These are phyloP conservation scores for Hypolimnas misippus DNA, from an alignment of 2,888 invertebrate genomes.

Conservation along the genomic window DNA sequence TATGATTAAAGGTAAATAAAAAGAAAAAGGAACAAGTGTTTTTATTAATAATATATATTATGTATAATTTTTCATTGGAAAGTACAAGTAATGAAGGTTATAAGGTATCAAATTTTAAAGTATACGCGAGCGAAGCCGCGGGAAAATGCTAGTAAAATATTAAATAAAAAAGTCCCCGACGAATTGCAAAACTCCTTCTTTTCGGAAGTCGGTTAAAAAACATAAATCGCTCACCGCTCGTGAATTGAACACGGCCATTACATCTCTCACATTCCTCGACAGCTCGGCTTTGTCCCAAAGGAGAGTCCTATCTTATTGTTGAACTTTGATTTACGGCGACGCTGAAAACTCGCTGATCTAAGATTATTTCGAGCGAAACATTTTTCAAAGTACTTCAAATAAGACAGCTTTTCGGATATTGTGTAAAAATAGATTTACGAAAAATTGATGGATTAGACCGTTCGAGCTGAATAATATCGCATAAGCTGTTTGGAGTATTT, in stretches of 20 bases:
- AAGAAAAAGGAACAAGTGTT: too few relatives aligned
- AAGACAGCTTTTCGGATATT: constrained; percentile 25
- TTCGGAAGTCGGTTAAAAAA: too few relatives aligned
- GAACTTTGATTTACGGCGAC: constrained; percentile 54
- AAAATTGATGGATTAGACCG: constrained; percentile 27
- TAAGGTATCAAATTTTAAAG: too few relatives aligned
- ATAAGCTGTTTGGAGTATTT: neutral
- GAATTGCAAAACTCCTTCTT: too few relatives aligned
- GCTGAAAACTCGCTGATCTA: constrained; percentile 42
- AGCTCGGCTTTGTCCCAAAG: constrained; percentile 57
- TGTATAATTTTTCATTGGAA: too few relatives aligned
- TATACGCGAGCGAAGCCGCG: too few relatives aligned
- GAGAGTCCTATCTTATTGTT: constrained; percentile 65
- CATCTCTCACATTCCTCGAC: constrained; percentile 46
- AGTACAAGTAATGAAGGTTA: too few relatives aligned
- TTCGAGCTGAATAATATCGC: neutral
- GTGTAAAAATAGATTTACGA: constrained; percentile 27
- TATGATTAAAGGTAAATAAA: too few relatives aligned
- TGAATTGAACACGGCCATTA: constrained; percentile 11
- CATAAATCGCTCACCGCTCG: constrained; percentile 13
- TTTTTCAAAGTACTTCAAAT: constrained; percentile 35
- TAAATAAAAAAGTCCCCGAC: too few relatives aligned
- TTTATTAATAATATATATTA: too few relatives aligned
- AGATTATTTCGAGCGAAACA: constrained; percentile 39
- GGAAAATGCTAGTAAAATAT: too few relatives aligned